Evolutionary conservation across 2,797 vertebrate genomes (phyloP).

Genomic region (Phataginus tetradactyla): DNA sequence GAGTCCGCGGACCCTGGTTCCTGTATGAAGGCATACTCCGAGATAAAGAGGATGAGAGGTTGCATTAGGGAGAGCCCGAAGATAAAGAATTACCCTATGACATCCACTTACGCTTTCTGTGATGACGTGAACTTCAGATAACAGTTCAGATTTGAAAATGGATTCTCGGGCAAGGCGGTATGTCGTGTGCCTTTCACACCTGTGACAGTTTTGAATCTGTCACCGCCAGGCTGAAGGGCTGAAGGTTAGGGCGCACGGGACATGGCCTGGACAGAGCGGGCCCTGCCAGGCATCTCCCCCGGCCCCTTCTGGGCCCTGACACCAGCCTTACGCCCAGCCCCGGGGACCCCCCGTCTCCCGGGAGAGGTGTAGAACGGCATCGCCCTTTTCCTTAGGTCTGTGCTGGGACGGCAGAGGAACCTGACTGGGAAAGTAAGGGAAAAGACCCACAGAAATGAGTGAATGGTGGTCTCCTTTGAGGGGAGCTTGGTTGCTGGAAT

Average conservation of each 20-base stretch:
- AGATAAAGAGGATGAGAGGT: background rate
- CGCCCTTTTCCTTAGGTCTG: background rate
- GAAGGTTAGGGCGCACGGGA: background rate
- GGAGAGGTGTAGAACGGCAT: rapidly evolving
- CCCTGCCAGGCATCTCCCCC: background rate
- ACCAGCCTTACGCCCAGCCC: background rate
- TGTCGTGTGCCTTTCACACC: rapidly evolving
- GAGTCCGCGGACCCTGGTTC: background rate
- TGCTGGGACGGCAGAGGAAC: background rate
- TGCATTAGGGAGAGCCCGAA: background rate
- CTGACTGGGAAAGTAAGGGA: background rate
- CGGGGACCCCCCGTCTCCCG: background rate
- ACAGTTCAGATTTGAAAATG: background rate
- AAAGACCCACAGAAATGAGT: background rate
- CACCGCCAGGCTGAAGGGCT: background rate
- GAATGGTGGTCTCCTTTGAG: background rate
- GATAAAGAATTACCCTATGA: background rate
- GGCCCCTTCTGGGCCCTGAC: background rate
- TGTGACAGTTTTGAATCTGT: background rate
- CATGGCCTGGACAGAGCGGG: background rate
- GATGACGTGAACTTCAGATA: background rate
- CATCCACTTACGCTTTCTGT: no score
- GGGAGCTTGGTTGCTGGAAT: background rate
- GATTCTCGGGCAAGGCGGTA: rapidly evolving
- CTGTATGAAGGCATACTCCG: background rate